Percentiles rank a stretch among this genome's conserved stretches.
These are phyloP conservation scores for Drosophila watanabei DNA, from an alignment of 1,140 invertebrate species.

Conservation along the genomic window DNA sequence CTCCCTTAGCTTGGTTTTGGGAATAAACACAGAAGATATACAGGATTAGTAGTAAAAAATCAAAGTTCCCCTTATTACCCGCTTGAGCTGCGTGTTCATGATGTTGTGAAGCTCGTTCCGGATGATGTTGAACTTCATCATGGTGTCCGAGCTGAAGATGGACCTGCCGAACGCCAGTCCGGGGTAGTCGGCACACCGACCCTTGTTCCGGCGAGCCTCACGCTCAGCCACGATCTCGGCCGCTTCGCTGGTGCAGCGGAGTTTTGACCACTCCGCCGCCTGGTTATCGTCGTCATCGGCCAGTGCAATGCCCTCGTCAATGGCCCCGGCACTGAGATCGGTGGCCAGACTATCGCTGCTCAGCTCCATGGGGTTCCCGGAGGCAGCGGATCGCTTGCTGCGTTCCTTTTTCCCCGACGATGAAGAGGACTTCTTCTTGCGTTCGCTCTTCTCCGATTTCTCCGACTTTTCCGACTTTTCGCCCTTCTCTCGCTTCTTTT, in stretches of 20 bases:
- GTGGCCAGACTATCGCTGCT: conserved; percentile 86
- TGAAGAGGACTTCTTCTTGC: conserved; percentile 68
- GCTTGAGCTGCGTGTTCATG: conserved; percentile 97
- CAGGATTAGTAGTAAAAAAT: conserved; percentile 53
- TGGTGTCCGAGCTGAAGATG: conserved; percentile 97
- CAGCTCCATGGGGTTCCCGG: conserved; percentile 59
- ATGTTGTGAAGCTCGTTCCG: conserved; percentile 99
- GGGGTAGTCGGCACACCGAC: conserved; percentile 95
- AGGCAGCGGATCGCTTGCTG: conserved; percentile 58
- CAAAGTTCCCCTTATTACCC: conserved; percentile 89
- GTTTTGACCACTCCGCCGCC: conserved; percentile 91
- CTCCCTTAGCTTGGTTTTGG: conserved; percentile 39
- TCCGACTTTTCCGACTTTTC: conserved; percentile 56
- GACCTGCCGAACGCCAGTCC: conserved; percentile 95
- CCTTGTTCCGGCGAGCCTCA: conserved; percentile 90
- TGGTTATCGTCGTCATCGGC: conserved; percentile 90
- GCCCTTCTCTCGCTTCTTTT: conserved; percentile 70
- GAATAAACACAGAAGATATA: conserved; percentile 33
- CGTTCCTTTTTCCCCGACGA: conserved; percentile 50
- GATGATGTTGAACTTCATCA: conserved; percentile 99
- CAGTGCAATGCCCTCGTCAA: conserved; percentile 86
- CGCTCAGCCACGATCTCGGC: conserved; percentile 94
- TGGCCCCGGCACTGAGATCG: conserved; percentile 79
- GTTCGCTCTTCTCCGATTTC: conserved; percentile 64
- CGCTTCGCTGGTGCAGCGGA: conserved; percentile 94